Percentiles rank a stretch among this genome's conserved stretches.
phyloP scores from a whole-genome alignment of 2,888 invertebrate species.

The Caenorhabditis afra region DNA sequence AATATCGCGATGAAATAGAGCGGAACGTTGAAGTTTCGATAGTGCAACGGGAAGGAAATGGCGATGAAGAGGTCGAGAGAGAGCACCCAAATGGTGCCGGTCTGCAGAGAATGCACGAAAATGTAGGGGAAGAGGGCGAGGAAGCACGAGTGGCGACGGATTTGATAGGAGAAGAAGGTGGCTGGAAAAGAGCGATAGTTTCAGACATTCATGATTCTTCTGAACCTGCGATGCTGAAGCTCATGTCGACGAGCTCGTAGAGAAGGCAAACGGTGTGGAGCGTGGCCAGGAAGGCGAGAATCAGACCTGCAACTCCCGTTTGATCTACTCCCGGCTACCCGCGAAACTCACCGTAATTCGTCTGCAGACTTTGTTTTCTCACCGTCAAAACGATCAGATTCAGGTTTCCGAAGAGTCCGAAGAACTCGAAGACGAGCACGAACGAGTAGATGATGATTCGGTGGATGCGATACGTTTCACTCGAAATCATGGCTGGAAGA shows the following conservation, averaged over 20 bases:
- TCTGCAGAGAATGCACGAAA: slow-evolving; percentile 36
- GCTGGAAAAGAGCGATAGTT: too few species aligned
- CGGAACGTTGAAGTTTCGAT: slow-evolving; percentile 15
- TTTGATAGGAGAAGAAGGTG: slow-evolving; percentile 22
- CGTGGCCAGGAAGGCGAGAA: slow-evolving; percentile 19
- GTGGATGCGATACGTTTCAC: too few species aligned
- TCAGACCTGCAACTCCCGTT: slow-evolving; percentile 28
- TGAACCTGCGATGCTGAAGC: slow-evolving; percentile 34
- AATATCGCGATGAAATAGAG: slow-evolving; percentile 19
- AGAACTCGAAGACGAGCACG: slow-evolving; percentile 48
- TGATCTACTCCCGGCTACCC: too few species aligned
- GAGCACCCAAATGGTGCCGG: slow-evolving; percentile 41
- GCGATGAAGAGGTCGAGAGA: slow-evolving; percentile 32
- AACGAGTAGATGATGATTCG: slow-evolving; percentile 53
- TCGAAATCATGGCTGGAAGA: too few species aligned
- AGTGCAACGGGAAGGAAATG: slow-evolving; percentile 21
- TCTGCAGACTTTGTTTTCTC: slow-evolving; percentile 44
- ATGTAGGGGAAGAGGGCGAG: slow-evolving; percentile 21
- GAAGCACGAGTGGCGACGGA: slow-evolving; percentile 19
- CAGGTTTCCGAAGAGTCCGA: slow-evolving; percentile 64
- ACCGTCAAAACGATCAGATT: slow-evolving; percentile 56
- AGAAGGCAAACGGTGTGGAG: slow-evolving; percentile 33
- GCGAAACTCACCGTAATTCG: slow-evolving; percentile 63
- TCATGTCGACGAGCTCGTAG: slow-evolving; percentile 41
- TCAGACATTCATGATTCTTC: too few species aligned